A percentile compares a stretch with the other conserved stretches of the same genome.
phyloP scores from a whole-genome alignment of 2,113 vertebrate genomes.

The Dromaius novaehollandiae region DNA sequence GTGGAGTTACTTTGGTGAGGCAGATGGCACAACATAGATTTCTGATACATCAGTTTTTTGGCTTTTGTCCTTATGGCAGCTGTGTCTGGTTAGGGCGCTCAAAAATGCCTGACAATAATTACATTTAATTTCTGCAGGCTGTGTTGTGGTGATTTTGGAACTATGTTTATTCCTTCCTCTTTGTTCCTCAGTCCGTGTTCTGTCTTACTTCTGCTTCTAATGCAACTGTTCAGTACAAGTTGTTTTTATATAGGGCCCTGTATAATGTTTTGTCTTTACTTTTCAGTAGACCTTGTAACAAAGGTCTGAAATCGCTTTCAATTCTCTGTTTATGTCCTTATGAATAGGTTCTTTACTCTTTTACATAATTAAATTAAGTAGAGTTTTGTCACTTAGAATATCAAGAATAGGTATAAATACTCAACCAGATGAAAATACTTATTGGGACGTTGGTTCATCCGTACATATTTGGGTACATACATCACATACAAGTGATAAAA shows the following conservation, averaged over 20 bases:
- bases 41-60: constrained; percentile 38
- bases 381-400: background rate
- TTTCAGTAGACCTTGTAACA: background rate
- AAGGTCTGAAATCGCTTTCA: background rate
- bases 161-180: background rate
- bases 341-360: background rate
- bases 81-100: constrained; percentile 55
- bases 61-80: constrained; percentile 49
- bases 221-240: background rate
- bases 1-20: constrained; percentile 38
- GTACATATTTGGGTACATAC: background rate
- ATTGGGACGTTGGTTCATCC: background rate
- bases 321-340: background rate
- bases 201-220: background rate
- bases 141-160: background rate
- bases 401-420: background rate
- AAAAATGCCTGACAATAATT: constrained; percentile 50
- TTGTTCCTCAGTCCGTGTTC: background rate
- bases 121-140: constrained; percentile 52
- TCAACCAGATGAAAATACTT: background rate
- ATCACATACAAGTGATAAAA: background rate
- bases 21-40: constrained; percentile 55
- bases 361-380: background rate
- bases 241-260: background rate
- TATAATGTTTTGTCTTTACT: background rate